Percentiles rank a stretch among this genome's conserved stretches.
Conservation (phyloP, 2,888 invertebrate species). For the Habrosyne pyritoides region DNA sequence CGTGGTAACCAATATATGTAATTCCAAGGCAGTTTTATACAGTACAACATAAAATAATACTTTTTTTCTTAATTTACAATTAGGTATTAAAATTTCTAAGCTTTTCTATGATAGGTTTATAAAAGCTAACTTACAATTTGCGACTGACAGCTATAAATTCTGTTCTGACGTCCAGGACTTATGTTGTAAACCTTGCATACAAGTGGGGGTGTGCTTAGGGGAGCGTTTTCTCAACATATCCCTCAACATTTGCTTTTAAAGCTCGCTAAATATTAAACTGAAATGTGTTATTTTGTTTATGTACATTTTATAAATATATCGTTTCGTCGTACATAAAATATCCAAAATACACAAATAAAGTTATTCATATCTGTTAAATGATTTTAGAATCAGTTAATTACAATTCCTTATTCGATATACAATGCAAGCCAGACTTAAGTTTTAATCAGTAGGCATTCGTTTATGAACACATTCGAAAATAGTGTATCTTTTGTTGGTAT, state of each 20-base stretch:
- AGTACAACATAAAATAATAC: constrained; percentile 60
- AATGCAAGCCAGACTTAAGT: not conserved
- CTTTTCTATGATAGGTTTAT: constrained; percentile 45
- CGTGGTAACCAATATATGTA: constrained; percentile 28
- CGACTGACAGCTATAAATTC: constrained; percentile 36
- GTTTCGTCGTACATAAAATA: constrained; percentile 10
- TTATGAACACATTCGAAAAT: not conserved
- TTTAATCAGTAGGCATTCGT: not conserved
- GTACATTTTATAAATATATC: constrained; percentile 20
- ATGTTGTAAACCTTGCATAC: constrained; percentile 54
- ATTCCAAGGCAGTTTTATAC: constrained; percentile 43
- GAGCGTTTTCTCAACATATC: constrained; percentile 58
- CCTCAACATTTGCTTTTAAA: constrained; percentile 55
- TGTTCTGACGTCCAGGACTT: constrained; percentile 41
- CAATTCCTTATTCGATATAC: constrained; percentile 3
- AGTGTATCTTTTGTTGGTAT: not conserved
- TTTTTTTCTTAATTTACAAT: constrained; percentile 45
- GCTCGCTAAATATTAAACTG: constrained; percentile 37
- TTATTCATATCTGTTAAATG: constrained; percentile 3
- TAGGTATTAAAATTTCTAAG: constrained; percentile 27
- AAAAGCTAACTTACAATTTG: constrained; percentile 58
- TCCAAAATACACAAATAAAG: constrained; percentile 5
- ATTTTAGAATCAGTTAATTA: constrained; percentile 1
- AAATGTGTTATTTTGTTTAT: constrained; percentile 25
- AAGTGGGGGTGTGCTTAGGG: constrained; percentile 46